Evolutionary conservation across 2,113 vertebrate genomes (phyloP).

Genomic region (Tricholaema leucomelas): DNA sequence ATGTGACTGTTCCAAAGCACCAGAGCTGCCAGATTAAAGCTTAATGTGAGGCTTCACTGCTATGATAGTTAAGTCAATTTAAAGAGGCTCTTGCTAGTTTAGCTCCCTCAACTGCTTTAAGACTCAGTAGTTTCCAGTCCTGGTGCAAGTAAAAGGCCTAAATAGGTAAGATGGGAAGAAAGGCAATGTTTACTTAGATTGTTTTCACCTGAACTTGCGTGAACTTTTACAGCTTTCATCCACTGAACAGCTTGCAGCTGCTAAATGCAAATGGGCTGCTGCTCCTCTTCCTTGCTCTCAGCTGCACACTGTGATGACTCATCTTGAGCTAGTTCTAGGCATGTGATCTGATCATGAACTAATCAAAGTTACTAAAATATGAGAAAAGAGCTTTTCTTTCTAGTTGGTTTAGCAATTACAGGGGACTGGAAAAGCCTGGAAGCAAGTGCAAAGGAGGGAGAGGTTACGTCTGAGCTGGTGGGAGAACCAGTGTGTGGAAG

Average conservation of each 20-base stretch:
- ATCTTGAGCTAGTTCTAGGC: neutral
- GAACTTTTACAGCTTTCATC: neutral
- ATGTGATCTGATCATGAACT: neutral
- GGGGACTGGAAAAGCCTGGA: neutral
- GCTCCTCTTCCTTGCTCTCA: neutral
- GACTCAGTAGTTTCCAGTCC: neutral
- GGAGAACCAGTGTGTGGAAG: neutral
- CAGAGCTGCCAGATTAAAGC: neutral
- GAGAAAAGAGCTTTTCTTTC: neutral
- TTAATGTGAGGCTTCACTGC: neutral
- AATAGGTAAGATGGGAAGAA: neutral
- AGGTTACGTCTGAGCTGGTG: neutral
- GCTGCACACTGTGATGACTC: neutral
- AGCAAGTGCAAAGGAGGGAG: neutral
- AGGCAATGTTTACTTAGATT: neutral
- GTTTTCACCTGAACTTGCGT: neutral
- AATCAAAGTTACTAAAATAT: neutral
- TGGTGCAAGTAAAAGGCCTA: neutral
- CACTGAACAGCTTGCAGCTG: neutral
- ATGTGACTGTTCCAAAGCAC: neutral
- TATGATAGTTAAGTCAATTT: neutral
- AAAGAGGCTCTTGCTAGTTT: conserved; percentile 1
- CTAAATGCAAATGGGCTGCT: neutral
- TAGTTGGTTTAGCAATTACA: neutral
- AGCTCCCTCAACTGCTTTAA: neutral